phyloP scores from a whole-genome alignment of 2,888 invertebrate genomes.

The Exocentrus adspersus region DNA sequence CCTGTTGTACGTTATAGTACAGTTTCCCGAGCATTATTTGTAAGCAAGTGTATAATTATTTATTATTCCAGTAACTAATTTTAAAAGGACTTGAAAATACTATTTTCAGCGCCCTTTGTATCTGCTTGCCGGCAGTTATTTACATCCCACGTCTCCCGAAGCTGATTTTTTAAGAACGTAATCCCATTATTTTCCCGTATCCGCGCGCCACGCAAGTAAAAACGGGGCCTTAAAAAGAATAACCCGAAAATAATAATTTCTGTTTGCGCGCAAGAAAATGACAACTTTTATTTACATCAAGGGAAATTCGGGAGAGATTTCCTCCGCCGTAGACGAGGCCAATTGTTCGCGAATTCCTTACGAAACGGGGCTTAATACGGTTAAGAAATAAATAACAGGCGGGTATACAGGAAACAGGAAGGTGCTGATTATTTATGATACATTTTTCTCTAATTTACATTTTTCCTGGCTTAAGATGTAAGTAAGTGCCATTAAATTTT shows the following conservation, averaged over 20 bases:
- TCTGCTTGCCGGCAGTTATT: not conserved
- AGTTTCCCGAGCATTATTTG: too few relatives aligned
- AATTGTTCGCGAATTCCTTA: constrained; percentile 57
- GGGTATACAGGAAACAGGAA: constrained; percentile 60
- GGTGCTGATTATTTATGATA: constrained; percentile 63
- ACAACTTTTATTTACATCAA: constrained; percentile 63
- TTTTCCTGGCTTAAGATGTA: constrained; percentile 60
- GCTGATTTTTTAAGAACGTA: constrained; percentile 22
- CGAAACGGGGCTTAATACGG: constrained; percentile 60
- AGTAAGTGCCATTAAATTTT: constrained; percentile 60
- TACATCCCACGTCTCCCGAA: not conserved
- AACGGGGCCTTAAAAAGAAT: constrained; percentile 37
- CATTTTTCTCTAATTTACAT: constrained; percentile 63
- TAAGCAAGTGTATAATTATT: too few relatives aligned
- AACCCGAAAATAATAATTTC: constrained; percentile 53
- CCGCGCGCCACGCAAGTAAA: constrained; percentile 30
- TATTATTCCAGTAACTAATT: too few relatives aligned
- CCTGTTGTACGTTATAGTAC: too few relatives aligned
- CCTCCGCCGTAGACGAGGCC: constrained; percentile 54
- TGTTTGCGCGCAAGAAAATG: constrained; percentile 55
- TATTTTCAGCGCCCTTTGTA: too few relatives aligned
- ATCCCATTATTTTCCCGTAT: constrained; percentile 32
- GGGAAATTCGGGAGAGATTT: constrained; percentile 62
- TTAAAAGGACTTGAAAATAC: too few relatives aligned
- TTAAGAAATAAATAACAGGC: constrained; percentile 60